Evolutionary conservation across 1,140 invertebrate species (phyloP).

Genomic region (Hycleus cichorii): DNA sequence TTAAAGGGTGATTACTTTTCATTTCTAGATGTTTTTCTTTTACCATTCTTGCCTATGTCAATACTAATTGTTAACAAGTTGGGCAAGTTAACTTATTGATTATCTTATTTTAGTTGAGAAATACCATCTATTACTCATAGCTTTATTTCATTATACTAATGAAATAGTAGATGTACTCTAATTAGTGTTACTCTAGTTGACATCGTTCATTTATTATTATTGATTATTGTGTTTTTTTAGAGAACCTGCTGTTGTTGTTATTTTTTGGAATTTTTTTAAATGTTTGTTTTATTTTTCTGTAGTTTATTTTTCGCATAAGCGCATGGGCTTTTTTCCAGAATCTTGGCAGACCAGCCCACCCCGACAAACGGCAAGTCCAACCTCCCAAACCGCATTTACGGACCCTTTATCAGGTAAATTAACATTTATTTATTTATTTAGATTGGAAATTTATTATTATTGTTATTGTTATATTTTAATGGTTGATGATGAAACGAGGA

Average conservation of each 20-base stretch:
- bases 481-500: no score
- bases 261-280: neutral
- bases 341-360: slow-evolving; percentile 36
- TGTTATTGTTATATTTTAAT: no score
- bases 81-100: no score
- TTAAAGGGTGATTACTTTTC: no score
- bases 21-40: no score
- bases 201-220: slow-evolving; percentile 4
- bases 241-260: slow-evolving; percentile 10
- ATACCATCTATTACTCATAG: no score
- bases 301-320: neutral
- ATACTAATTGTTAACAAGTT: no score
- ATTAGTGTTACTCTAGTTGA: slow-evolving; percentile 2
- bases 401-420: slow-evolving; percentile 28
- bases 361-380: slow-evolving; percentile 32
- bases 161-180: neutral
- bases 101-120: no score
- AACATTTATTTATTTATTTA: slow-evolving; percentile 6
- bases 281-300: slow-evolving; percentile 1
- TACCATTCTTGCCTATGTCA: no score
- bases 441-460: neutral
- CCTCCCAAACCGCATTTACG: slow-evolving; percentile 32
- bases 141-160: no score
- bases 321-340: slow-evolving; percentile 24
- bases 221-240: neutral